Evolutionary conservation across 2,113 vertebrate species (phyloP), one percentile per base, ranked within the genome.

Genomic region (Solenodon paradoxus): DNA sequence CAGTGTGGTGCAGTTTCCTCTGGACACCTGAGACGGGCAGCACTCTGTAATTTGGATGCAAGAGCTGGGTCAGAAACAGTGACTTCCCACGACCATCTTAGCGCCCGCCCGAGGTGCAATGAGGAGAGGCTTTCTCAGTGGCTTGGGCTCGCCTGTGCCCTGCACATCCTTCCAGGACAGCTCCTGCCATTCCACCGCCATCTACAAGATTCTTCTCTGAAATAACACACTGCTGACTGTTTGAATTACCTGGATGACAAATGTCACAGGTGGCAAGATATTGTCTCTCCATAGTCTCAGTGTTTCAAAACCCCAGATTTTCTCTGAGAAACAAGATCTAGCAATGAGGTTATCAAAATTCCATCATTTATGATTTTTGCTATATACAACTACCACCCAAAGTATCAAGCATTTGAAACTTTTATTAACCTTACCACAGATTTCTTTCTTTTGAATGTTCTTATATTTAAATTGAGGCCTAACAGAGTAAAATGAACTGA

Each of bases 31-130:
- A 26, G 35, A 64, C 20, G 8, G 3, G 0, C 0, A 2, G 38
- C 17, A 26, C 1, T 51, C 13, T 9, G 0, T 0, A 10, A 88
- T 53, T 3, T 57, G 82, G 59, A 61, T 38, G 7, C 5, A 83
- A 42, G 47, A 53, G 7, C 4, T 7, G 0, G 32, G 3, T 0
- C 0, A 35, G 30, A 42, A 92, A 32, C 53, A 89, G 51, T 32
- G 69, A 0, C 0, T 64, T 92, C 22, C 83, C 42, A 0, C 26
- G 17, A 53, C 15, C 63, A 57, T 7, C 40, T 66, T 0, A 0
- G 10, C 9, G 8, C 69, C 38, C 15, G 3, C 51, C 32, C 11
- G 45, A 79, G 47, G 38, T 13, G 40, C 11, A 42, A 49, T 0
- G 35, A 92, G 10, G n/a, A 20, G 32, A 35, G 7, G 19, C 78